Evolutionary conservation across 2,797 vertebrate species (phyloP), one percentile per base, ranked within the genome.

Genomic region (Enteromius trimaculatus): DNA sequence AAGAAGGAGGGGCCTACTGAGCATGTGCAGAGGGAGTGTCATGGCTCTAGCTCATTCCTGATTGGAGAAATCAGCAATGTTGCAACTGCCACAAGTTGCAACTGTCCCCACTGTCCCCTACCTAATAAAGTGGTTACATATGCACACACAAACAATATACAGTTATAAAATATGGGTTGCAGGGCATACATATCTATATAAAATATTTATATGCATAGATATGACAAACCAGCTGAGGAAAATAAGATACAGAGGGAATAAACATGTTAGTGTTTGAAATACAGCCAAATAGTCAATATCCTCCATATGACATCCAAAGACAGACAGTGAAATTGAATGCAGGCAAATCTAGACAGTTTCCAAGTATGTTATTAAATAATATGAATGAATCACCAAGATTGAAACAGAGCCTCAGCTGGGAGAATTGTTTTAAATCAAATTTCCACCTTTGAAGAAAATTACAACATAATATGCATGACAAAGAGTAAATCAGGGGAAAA

Each of bases 401-500:
- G 62, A 70, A 69, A 26, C 37, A 60, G 75, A 49, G 82, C 65
- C 81, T 68, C 81, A 83, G 81, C 82, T 83, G 82, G 82, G 42
- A 62, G 42, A 71, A 58, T 70, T 78, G 49, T 78, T 78, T 83
- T 62, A 69, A 62, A 77, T 83, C 55, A 70, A 60, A 78, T 83
- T 78, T 78, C 26, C 49, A 37, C 75, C 60, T 78, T 78, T 65
- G 62, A 77, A 37, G 55, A 77, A 78, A 83, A 83, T 83, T 77
- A 70, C 53, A 58, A 49, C 51, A 83, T 83, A 70, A 78, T 70
- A 78, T 83, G 75, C 75, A 64, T 83, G 75, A 70, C 75, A 83
- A 68, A 82, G 76, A 83, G 53, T 69, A 83, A 83, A 83, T 83
- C 39, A 71, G 65, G 53, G 74, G 37, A 6, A 70, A 78, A 71